Evolutionary conservation across 2,113 vertebrate genomes (phyloP), one percentile per base, ranked within the genome.

Genomic region (Cricetomys ansorgei): DNA sequence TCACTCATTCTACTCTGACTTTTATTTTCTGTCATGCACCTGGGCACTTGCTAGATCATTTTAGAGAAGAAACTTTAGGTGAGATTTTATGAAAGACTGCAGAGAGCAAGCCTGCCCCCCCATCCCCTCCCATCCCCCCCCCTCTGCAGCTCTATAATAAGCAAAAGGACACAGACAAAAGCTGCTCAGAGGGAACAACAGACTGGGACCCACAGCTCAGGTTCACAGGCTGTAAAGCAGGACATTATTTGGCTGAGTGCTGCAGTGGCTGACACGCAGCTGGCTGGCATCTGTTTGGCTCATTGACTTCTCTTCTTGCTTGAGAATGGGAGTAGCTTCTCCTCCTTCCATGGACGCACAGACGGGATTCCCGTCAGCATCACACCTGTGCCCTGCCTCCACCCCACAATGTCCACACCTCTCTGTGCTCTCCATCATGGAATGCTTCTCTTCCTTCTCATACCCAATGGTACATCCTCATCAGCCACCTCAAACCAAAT

Each of bases 341-440:
- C 10, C 21, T 81, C 16, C 64, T 59, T 69, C 5, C 11, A 0
- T 9, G 23, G 53, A 91, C 29, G 16, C 27, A 53, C 43, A 91
- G 70, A 27, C 2, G 29, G 34, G 29, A 25, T 72, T 48, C 5
- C 40, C 57, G 59, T 45, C 4, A 25, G 45, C 17, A 65, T 72
- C 37, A 57, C 1, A 15, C 29, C 57, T 55, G 8, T 2, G 34
- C 17, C 1, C 19, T 59, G 16, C 34, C 50, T 2, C 43, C 4
- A 6, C 43, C 3, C 13, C 19, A 2, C 23, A 0, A 0, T 5
- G 1, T 75, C 88, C 86, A 81, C 34, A 62, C 37, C 37, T n/a
- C 48, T 0, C 0, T 40, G n/a, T 11, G 5, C 5, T 48, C 40
- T 43, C 7, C 2, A 4, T 86, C 27, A 3, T 29, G 5, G 0